Evolutionary conservation across 2,888 invertebrate species (phyloP), one percentile per base, ranked within the genome.

Genomic region (Dryocosmus kuriphilus): DNA sequence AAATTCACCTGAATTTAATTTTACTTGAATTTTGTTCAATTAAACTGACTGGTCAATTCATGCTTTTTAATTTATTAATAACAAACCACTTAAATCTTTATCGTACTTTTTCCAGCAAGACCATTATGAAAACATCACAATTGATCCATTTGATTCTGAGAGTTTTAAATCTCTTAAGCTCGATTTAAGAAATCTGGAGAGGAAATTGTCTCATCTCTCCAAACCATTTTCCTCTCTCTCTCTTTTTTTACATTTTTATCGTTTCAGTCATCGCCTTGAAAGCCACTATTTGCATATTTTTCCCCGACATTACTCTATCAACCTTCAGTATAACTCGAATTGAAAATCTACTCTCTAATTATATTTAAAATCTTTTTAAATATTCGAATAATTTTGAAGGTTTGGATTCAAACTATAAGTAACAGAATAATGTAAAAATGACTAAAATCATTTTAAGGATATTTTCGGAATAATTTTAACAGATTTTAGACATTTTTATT

Each of bases 271-370:
- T 83, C 79, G 65, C 82, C 80, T 77, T 81, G 51, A 84, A 85
- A 85, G 82, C 84, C 75, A 76, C 76, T 77, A 85, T 84, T 83
- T 83, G 80, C 81, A 81, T 83, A 1, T 30, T 32, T 71, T 71
- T 51, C 4, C 22, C 7, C 11, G 41, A 7, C 24, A 41, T 65
- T 38, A 27, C 30, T 51, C 3, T 57, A 24, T n/a, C 8, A 51
- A 51, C 30, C 71, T 51, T 30, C 46, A 30, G n/a, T 11, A 51
- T 19, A n/a, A 67, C 16, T 71, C 19, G 30, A 71, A 71, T 71
- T 30, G 51, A 71, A 46, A 51, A 27, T 19, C 27, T 41, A 16
- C 41, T 71, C 30, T 30, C n/a, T 24, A 46, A 7, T 67, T 67
- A n/a, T 65, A n/a, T 65, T 38, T 27, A 24, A 65, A 24, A n/a